phyloP scores from a whole-genome alignment of 2,113 vertebrate species.

The Arizona elegans region DNA sequence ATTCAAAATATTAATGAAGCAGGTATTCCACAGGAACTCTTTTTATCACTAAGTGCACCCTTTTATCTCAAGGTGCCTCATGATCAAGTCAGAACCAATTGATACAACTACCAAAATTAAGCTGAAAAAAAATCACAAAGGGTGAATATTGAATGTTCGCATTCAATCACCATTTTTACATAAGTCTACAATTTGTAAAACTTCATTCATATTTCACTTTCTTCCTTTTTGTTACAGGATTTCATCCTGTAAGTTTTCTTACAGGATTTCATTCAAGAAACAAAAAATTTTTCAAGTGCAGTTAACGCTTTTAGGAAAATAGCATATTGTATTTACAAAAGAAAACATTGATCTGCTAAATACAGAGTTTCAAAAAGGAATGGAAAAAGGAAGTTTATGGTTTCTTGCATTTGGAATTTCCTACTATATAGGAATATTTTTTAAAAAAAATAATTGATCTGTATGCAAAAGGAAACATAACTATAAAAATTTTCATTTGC shows the following conservation, averaged over 20 bases:
- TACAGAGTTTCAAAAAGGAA: slow-evolving; percentile 33
- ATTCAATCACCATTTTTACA: neutral
- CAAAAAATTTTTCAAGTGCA: neutral
- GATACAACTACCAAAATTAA: neutral
- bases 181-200: neutral
- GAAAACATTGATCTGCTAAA: slow-evolving; percentile 23
- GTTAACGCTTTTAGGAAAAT: slow-evolving; percentile 7
- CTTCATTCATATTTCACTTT: neutral
- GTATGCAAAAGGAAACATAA: slow-evolving; percentile 36
- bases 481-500: slow-evolving; percentile 33
- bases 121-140: neutral
- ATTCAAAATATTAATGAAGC: neutral
- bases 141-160: neutral
- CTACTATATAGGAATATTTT: slow-evolving; percentile 46
- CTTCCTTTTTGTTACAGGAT: no score
- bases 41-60: neutral
- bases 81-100: neutral
- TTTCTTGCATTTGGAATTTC: slow-evolving; percentile 53
- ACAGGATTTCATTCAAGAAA: neutral
- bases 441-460: neutral
- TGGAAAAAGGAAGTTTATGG: slow-evolving; percentile 39
- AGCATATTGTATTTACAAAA: slow-evolving; percentile 26
- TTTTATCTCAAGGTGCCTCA: neutral
- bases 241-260: neutral
- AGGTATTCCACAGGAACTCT: neutral